phyloP scores from a whole-genome alignment of 2,113 vertebrate genomes.

The Lutjanus erythropterus region DNA sequence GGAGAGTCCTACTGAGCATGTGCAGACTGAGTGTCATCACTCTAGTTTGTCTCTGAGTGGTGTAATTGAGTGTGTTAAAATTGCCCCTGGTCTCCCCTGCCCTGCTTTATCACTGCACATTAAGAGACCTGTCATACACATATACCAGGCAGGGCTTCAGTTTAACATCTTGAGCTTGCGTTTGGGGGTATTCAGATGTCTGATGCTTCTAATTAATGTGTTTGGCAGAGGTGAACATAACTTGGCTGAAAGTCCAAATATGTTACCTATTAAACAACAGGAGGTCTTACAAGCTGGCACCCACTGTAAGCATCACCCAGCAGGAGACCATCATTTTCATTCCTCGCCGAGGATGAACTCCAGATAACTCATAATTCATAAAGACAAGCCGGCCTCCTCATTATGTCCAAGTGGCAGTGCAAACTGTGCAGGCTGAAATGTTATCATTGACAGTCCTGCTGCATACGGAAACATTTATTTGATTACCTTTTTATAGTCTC shows the following conservation, averaged over 20 bases:
- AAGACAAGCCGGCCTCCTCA: neutral
- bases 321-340: conserved; percentile 19
- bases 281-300: conserved; percentile 12
- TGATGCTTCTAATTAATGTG: neutral
- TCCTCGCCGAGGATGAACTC: conserved; percentile 14
- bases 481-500: neutral
- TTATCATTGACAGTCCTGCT: conserved; percentile 10
- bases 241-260: conserved; percentile 17
- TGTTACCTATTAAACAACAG: conserved; percentile 33
- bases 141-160: neutral
- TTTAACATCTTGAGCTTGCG: no score
- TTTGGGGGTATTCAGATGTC: neutral
- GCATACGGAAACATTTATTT: neutral
- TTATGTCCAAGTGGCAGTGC: neutral
- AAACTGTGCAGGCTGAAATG: neutral
- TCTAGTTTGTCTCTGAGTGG: no score
- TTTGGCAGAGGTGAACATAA: conserved; percentile 15
- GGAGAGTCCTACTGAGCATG: no score
- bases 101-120: no score
- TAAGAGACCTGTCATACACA: neutral
- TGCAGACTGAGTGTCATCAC: no score
- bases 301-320: neutral
- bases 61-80: no score
- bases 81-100: no score
- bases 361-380: conserved; percentile 5